A percentile compares a stretch with the other conserved stretches of the same genome.
Conservation (phyloP, 2,888 invertebrate genomes). For the Chorisops tibialis region DNA sequence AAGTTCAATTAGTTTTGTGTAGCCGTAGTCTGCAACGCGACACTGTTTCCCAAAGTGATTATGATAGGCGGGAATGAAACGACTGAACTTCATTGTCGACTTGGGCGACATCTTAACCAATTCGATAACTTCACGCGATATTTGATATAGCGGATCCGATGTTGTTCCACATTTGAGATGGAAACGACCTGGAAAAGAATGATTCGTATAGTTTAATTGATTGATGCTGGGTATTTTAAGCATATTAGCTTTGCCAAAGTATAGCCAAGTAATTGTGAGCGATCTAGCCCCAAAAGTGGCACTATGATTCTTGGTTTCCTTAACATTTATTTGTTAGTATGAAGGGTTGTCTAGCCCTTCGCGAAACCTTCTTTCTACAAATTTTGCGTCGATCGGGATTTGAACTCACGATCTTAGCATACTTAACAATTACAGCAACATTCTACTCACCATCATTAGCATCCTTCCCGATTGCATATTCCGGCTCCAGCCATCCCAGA, state of each 20-base stretch:
- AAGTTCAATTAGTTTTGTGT: constrained; percentile 85
- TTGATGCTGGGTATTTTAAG: no score
- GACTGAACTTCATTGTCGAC: constrained; percentile 77
- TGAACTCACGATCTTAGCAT: no score
- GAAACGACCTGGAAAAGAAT: constrained; percentile 30
- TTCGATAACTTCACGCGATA: constrained; percentile 85
- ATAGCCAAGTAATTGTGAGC: no score
- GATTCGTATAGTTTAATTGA: not conserved
- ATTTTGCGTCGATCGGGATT: no score
- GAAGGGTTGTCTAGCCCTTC: no score
- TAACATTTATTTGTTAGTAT: no score
- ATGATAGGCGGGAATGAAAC: constrained; percentile 93
- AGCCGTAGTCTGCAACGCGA: constrained; percentile 95
- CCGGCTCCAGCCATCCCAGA: constrained; percentile 46
- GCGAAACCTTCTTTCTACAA: no score
- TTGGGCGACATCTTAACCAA: constrained; percentile 76
- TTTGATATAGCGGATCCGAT: constrained; percentile 58
- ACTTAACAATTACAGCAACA: no score
- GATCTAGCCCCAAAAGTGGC: no score
- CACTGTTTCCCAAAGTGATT: constrained; percentile 95
- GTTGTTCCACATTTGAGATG: constrained; percentile 41
- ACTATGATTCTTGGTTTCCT: no score
- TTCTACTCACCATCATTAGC: constrained; percentile 24
- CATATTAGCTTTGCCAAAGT: no score
- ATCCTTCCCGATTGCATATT: constrained; percentile 36